Percentiles rank a stretch among this genome's conserved stretches.
Conservation (phyloP, 2,888 invertebrate species). For the Folsomia manolachei region DNA sequence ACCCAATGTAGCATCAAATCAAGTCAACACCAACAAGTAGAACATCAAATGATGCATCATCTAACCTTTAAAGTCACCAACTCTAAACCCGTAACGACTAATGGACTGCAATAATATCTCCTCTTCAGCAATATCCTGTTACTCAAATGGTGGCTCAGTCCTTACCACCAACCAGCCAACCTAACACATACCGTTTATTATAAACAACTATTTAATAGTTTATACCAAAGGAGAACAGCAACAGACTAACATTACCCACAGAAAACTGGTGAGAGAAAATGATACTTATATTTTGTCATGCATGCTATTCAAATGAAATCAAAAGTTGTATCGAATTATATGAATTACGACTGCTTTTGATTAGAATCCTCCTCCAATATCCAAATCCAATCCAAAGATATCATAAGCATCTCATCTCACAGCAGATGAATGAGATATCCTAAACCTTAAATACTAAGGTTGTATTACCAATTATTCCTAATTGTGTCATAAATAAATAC, state of each 20-base stretch:
- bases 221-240: neutral
- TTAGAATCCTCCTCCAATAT: neutral
- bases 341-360: neutral
- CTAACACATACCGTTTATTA: constrained; percentile 6
- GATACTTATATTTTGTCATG: no score
- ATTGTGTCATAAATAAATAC: no score
- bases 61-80: neutral
- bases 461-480: neutral
- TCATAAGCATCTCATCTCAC: neutral
- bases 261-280: neutral
- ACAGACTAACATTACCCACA: neutral
- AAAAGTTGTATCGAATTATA: no score
- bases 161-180: neutral
- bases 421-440: neutral
- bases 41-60: no score
- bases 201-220: constrained; percentile 13
- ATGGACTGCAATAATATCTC: constrained; percentile 17
- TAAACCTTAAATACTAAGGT: neutral
- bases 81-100: neutral
- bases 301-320: neutral
- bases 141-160: neutral
- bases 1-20: no score
- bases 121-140: constrained; percentile 17
- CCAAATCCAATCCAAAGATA: neutral
- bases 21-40: no score